Evolutionary conservation across 2,797 vertebrate species (phyloP).

Genomic region (Adelosebastes latens): DNA sequence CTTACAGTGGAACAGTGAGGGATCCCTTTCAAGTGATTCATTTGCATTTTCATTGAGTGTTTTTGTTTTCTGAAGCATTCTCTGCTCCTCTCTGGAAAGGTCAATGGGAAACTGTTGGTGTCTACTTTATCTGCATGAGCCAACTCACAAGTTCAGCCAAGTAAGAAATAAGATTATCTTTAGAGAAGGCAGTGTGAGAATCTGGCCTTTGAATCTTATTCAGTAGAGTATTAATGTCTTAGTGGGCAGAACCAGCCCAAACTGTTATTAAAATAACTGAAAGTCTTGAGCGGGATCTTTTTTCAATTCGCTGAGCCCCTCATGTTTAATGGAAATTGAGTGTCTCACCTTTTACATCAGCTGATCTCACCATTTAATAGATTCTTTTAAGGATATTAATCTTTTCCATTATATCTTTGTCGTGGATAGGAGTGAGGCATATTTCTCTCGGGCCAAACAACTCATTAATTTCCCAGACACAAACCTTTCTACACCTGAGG

Average conservation of each 20-base stretch:
- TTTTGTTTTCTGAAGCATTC: constrained; percentile 77
- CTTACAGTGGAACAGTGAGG: constrained; percentile 59
- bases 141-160: constrained; percentile 80
- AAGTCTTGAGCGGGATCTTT: constrained; percentile 69
- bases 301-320: constrained; percentile 67
- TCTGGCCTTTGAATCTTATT: constrained; percentile 79
- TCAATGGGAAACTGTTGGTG: constrained; percentile 78
- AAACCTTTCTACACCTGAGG: constrained; percentile 57
- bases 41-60: constrained; percentile 83
- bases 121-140: constrained; percentile 80
- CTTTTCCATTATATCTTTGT: constrained; percentile 74
- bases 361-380: constrained; percentile 80
- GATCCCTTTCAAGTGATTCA: constrained; percentile 65
- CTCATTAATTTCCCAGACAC: constrained; percentile 74
- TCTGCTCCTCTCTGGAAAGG: constrained; percentile 75
- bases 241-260: constrained; percentile 67
- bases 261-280: constrained; percentile 73
- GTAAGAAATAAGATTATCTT: constrained; percentile 83
- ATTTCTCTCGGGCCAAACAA: constrained; percentile 69
- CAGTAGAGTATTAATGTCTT: constrained; percentile 74
- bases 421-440: constrained; percentile 62
- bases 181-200: constrained; percentile 72
- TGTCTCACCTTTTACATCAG: constrained; percentile 71
- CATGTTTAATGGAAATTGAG: constrained; percentile 77
- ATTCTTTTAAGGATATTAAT: constrained; percentile 77